phyloP scores from a whole-genome alignment of 2,113 vertebrate species.

The Protobothrops mucrosquamatus region DNA sequence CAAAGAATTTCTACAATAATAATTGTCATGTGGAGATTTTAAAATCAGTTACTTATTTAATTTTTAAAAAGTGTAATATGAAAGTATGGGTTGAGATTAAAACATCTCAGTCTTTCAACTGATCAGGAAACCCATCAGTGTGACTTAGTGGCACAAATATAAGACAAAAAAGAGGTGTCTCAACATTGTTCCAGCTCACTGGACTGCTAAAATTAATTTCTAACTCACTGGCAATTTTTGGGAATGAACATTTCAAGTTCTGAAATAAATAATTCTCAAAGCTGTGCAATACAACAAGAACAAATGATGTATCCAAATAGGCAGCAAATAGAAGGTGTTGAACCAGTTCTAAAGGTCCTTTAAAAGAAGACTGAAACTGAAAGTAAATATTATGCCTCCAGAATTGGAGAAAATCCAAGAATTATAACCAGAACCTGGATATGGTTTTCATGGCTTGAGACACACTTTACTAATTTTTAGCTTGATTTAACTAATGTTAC shows the following conservation, averaged over 20 bases:
- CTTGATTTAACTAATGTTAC: background rate
- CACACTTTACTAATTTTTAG: background rate
- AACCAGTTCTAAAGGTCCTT: background rate
- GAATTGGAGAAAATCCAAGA: background rate
- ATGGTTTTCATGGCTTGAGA: background rate
- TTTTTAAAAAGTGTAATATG: background rate
- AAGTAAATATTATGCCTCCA: background rate
- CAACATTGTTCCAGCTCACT: background rate
- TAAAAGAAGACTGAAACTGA: background rate
- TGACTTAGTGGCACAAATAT: background rate
- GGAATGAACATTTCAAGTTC: background rate
- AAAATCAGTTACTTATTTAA: background rate
- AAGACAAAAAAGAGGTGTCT: background rate
- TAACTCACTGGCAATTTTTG: background rate
- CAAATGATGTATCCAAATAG: background rate
- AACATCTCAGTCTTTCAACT: background rate
- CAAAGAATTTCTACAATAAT: slow-evolving; percentile 17
- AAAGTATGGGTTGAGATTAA: background rate
- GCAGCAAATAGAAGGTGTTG: background rate
- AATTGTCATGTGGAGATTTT: background rate
- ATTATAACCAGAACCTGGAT: background rate
- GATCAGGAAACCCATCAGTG: background rate
- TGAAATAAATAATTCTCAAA: background rate
- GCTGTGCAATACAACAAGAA: background rate
- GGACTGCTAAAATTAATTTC: background rate